phyloP scores from a whole-genome alignment of 2,888 invertebrate species.

The Lymantria dispar region DNA sequence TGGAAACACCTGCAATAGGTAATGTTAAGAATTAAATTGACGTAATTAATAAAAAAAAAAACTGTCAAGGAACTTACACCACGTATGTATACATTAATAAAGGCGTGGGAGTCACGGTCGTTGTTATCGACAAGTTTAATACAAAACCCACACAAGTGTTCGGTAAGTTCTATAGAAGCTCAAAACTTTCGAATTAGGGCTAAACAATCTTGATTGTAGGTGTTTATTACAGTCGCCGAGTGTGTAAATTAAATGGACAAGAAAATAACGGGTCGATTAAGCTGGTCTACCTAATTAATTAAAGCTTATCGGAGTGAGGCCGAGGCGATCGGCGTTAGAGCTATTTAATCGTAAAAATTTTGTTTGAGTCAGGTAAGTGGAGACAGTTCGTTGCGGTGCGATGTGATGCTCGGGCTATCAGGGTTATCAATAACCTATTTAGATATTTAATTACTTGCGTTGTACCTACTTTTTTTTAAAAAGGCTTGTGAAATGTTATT shows the following conservation, averaged over 20 bases:
- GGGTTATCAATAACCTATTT: background rate
- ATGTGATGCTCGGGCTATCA: constrained; percentile 19
- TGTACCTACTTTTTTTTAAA: no score
- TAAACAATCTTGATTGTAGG: constrained; percentile 55
- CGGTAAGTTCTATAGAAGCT: constrained; percentile 28
- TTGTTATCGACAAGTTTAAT: constrained; percentile 19
- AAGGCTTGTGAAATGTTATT: no score
- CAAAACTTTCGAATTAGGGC: constrained; percentile 52
- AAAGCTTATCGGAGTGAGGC: constrained; percentile 52
- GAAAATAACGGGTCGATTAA: constrained; percentile 61
- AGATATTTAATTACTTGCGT: no score
- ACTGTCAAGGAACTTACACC: no score
- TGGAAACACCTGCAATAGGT: no score
- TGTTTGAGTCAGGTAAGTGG: constrained; percentile 51
- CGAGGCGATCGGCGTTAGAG: constrained; percentile 55
- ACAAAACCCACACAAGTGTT: constrained; percentile 20
- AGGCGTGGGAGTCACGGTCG: background rate
- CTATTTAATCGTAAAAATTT: constrained; percentile 61
- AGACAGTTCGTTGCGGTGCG: constrained; percentile 34
- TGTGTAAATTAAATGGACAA: constrained; percentile 64
- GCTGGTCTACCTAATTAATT: constrained; percentile 63
- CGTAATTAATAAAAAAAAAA: no score
- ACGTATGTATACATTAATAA: background rate
- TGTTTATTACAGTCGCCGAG: constrained; percentile 61
- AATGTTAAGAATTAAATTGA: no score